Base-by-base conservation (phyloP, 2,797 vertebrate species). In the Sebastes dallii region DNA sequence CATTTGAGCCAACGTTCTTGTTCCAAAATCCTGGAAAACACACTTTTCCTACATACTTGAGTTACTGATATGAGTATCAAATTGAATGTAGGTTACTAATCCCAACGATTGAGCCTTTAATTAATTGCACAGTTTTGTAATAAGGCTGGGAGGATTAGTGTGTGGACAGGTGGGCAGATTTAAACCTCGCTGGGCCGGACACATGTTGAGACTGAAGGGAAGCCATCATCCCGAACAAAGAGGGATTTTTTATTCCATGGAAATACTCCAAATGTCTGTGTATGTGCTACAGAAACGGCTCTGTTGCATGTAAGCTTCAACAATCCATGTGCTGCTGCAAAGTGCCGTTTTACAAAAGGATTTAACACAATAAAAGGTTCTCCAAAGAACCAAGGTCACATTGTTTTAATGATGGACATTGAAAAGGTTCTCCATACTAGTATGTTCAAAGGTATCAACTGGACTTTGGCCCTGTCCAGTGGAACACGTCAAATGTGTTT, bases 101-200 rank as follows among this genome's bases (percentile, higher is more conserved):
- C 92, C 90, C 77, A 5, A 46, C 69, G 68, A 92, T 91, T 92
- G 86, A 93, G 93, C 82, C 80, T 91, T 93, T 94, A 94, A 94
- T 94, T 94, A 94, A 94, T 94, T 93, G 92, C 86, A 83, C 83
- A 89, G 92, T 94, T 93, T 91, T 90, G 91, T 92, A 92, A 92
- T 90, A 86, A 91, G 88, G 88, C 90, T 80, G 87, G 91, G 75
- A 24, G 93, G 93, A 94, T 94, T 94, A 94, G 88, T 6, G 85
- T 78, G 91, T 90, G 90, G 92, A 93, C 93, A 94, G 94, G 94
- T 94, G 94, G 92, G 90, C 89, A 92, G 94, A 92, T 93, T 93
- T 93, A 91, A 92, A 91, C 90, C 90, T 86, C 89, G 32, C 83
- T 83, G 86, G 90, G 84, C 85, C 50, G 85, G 88, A 93, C 94